Conservation (phyloP, 2,888 invertebrate species). For the Endomychus coccineus region DNA sequence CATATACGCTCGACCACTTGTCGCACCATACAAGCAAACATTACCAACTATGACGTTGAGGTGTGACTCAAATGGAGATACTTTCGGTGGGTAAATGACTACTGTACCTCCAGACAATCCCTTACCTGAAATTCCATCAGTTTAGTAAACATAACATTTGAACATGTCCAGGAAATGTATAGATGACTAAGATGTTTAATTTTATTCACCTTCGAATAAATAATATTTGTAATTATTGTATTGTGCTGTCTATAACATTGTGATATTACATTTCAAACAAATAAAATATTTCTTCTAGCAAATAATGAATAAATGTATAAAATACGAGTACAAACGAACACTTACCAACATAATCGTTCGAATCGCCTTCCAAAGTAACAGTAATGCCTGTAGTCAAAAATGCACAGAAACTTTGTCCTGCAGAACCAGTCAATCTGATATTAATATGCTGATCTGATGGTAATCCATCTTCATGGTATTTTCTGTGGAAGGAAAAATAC, state of each 20-base stretch:
- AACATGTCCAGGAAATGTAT: too few species aligned
- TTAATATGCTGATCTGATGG: slow-evolving; percentile 70
- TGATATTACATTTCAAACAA: too few species aligned
- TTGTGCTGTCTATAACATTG: too few species aligned
- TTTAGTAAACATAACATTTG: too few species aligned
- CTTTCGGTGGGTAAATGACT: slow-evolving; percentile 85
- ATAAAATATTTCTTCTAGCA: too few species aligned
- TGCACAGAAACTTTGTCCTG: slow-evolving; percentile 98
- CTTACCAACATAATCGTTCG: slow-evolving; percentile 96
- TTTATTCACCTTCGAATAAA: too few species aligned
- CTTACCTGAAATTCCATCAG: slow-evolving; percentile 47
- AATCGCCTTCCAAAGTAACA: slow-evolving; percentile 89
- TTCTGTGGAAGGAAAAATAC: slow-evolving; percentile 55
- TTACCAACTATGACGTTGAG: slow-evolving; percentile 97
- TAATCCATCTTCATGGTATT: slow-evolving; percentile 79
- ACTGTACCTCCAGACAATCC: slow-evolving; percentile 93
- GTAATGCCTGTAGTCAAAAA: slow-evolving; percentile 87
- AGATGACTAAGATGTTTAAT: too few species aligned
- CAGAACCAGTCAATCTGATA: slow-evolving; percentile 82
- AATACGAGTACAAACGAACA: too few species aligned
- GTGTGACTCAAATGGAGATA: slow-evolving; percentile 80
- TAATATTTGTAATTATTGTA: background rate
- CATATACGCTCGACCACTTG: slow-evolving; percentile 87
- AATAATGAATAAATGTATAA: too few species aligned
- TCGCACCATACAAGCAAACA: slow-evolving; percentile 96